A percentile compares a stretch with the other conserved stretches of the same genome.
Conservation (phyloP, 2,888 invertebrate genomes). For the Danaus chrysippus region DNA sequence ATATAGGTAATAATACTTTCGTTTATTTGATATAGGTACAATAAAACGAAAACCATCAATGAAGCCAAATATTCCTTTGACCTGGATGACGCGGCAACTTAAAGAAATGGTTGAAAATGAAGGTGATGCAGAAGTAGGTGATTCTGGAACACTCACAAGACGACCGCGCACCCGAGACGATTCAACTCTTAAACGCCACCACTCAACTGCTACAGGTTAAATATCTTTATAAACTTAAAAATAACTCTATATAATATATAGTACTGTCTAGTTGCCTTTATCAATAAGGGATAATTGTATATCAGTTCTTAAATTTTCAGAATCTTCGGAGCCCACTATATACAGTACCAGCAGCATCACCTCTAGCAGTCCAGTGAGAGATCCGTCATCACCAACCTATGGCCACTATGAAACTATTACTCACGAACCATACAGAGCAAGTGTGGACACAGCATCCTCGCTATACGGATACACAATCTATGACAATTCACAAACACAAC, state of each 20-base stretch:
- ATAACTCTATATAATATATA: neutral
- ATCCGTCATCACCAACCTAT: conserved; percentile 49
- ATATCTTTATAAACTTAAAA: neutral
- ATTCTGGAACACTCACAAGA: conserved; percentile 73
- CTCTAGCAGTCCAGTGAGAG: conserved; percentile 46
- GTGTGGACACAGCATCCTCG: conserved; percentile 53
- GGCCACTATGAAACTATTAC: conserved; percentile 59
- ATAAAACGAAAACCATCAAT: conserved; percentile 95
- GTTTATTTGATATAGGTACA: conserved; percentile 76
- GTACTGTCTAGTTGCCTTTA: neutral
- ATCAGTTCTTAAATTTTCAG: conserved; percentile 37
- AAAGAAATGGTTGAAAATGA: conserved; percentile 90
- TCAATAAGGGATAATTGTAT: neutral
- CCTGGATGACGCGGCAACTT: conserved; percentile 92
- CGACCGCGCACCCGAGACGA: conserved; percentile 68
- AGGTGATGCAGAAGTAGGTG: conserved; percentile 55
- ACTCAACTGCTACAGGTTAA: conserved; percentile 46
- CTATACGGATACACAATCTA: conserved; percentile 74
- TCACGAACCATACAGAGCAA: conserved; percentile 52
- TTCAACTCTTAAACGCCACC: conserved; percentile 65
- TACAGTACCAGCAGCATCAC: conserved; percentile 45
- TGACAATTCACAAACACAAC: conserved; percentile 56
- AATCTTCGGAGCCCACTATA: conserved; percentile 46
- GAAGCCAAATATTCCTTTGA: conserved; percentile 94
- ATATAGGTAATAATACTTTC: neutral